Evolutionary conservation across 2,888 invertebrate species (phyloP), one percentile per base, ranked within the genome.

Genomic region (Epistrophella euchroma): DNA sequence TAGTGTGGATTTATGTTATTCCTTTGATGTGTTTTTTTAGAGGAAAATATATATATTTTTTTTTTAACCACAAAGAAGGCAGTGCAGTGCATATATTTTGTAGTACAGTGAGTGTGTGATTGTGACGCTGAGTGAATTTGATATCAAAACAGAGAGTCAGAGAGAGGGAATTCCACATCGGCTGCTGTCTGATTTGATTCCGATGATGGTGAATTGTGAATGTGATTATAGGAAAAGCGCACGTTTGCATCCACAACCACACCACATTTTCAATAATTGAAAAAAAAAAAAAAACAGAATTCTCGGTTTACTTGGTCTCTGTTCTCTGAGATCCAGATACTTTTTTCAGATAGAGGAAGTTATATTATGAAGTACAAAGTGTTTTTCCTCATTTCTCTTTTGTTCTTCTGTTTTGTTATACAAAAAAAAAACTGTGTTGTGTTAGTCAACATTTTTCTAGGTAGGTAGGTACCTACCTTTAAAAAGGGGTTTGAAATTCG

Each of bases 81-180:
- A 17, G 3, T n/a, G 15, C 4, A 25, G 22, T 6, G 6, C 19
- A 15, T 11, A 13, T 7, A n/a, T n/a, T n/a, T n/a, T n/a, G n/a
- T n/a, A n/a, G 19, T 22, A 11, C 15, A 28, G 15, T 37, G 10
- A 60, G 10, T 32, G 32, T 68, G 10, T 22, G 25, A 73, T 22
- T 43, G 28, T 45, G 58, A 35, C 58, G 35, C 22, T 15, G 13
- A 25, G 15, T 4, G 68, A 52, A 70, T 79, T 28, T 70, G 40
- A 64, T 72, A 85, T 85, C 75, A 85, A 85, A 85, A 85, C 84
- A 85, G 84, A 85, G 84, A 85, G 80, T 68, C 66, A 72, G 75
- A 75, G 60, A 80, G 84, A 62, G 43, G 66, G 80, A 84, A 84
- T 75, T 74, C 71, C 64, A 45, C 45, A n/a, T 6, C 13, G 4